These are phyloP conservation scores for Pituophis catenifer DNA, from an alignment of 2,113 vertebrate genomes.

Conservation along the genomic window DNA sequence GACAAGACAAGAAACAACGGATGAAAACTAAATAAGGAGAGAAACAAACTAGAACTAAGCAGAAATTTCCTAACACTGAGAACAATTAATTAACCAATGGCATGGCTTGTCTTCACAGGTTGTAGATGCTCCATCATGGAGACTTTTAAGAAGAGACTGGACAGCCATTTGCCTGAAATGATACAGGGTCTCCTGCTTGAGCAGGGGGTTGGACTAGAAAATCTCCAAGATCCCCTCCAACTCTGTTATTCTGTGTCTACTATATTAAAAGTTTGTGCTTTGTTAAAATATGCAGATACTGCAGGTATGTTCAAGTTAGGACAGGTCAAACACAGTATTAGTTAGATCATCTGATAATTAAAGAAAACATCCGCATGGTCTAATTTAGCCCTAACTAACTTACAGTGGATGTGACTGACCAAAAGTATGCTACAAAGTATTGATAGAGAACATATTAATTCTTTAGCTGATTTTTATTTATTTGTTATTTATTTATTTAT, in stretches of 20 bases:
- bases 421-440: background rate
- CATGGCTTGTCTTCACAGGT: background rate
- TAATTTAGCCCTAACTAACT: background rate
- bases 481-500: background rate
- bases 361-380: background rate
- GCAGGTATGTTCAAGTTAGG: background rate
- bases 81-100: background rate
- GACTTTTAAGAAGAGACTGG: background rate
- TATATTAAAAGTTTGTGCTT: background rate
- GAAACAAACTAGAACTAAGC: background rate
- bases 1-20: background rate
- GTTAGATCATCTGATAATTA: background rate
- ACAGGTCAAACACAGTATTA: background rate
- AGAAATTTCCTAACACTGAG: background rate
- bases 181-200: background rate
- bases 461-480: background rate
- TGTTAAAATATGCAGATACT: background rate
- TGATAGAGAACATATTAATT: background rate
- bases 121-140: background rate
- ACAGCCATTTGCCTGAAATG: background rate
- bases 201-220: background rate
- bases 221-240: background rate
- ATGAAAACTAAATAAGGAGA: background rate
- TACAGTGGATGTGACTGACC: background rate
- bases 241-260: background rate